Evolutionary conservation across 2,888 invertebrate species (phyloP).

Genomic region (Tholera decimalis): DNA sequence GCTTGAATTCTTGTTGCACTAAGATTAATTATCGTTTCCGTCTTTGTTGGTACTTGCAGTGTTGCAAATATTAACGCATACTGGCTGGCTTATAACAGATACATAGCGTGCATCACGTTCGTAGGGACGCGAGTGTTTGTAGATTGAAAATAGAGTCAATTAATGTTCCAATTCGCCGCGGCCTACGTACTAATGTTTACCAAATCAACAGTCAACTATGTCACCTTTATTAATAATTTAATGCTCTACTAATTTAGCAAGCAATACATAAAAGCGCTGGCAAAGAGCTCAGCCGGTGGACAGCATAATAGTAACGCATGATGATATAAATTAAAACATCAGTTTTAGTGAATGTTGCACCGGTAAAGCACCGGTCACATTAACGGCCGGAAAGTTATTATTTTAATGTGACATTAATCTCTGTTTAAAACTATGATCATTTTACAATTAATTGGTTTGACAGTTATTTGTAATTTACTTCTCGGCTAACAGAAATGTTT

Average conservation of each 20-base stretch:
- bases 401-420: conserved; percentile 45
- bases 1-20: conserved; percentile 71
- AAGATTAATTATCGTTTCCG: conserved; percentile 76
- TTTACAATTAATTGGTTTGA: conserved; percentile 33
- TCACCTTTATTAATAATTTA: conserved; percentile 63
- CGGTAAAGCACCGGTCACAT: conserved; percentile 46
- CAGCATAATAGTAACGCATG: conserved; percentile 64
- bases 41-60: conserved; percentile 65
- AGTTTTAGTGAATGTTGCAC: conserved; percentile 54
- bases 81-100: conserved; percentile 27
- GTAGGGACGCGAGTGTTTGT: conserved; percentile 27
- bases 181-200: conserved; percentile 50
- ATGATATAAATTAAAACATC: conserved; percentile 65
- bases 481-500: conserved; percentile 7
- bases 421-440: conserved; percentile 34
- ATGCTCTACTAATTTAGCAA: conserved; percentile 61
- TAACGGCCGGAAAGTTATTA: conserved; percentile 43
- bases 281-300: conserved; percentile 72
- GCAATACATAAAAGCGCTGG: conserved; percentile 73
- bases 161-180: conserved; percentile 46
- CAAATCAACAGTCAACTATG: conserved; percentile 57
- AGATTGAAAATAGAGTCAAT: conserved; percentile 54
- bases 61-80: conserved; percentile 50
- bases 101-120: conserved; percentile 27
- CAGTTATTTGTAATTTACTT: conserved; percentile 34